Evolutionary conservation across 2,888 invertebrate species (phyloP).

Genomic region (Callyntrura sp.): DNA sequence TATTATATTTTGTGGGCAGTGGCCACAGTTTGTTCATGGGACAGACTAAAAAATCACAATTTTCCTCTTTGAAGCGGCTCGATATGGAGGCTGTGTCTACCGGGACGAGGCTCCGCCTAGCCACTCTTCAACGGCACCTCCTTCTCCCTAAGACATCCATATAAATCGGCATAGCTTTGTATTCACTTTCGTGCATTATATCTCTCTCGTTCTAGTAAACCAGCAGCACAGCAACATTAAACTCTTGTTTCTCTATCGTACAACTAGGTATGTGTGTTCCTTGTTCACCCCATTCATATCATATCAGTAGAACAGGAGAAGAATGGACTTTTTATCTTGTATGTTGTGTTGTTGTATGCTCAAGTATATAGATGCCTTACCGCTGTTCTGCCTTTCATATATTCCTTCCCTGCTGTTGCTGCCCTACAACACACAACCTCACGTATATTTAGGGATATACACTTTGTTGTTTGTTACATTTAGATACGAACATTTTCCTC

Average conservation of each 20-base stretch:
- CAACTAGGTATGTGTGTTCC: constrained; percentile 20
- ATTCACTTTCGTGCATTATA: constrained; percentile 21
- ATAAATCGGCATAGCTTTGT: constrained; percentile 6
- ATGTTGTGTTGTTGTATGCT: constrained; percentile 11
- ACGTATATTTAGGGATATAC: no score
- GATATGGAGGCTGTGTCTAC: constrained; percentile 64
- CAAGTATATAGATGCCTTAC: background rate
- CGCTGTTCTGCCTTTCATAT: background rate
- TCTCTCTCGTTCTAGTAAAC: background rate
- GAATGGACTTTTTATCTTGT: constrained; percentile 60
- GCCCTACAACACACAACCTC: background rate
- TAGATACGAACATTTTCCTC: background rate
- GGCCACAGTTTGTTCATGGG: constrained; percentile 68
- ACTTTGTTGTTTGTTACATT: background rate
- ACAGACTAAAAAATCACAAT: constrained; percentile 67
- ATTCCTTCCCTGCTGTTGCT: background rate
- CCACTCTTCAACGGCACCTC: constrained; percentile 64
- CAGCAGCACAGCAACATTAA: background rate
- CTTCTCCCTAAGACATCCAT: constrained; percentile 51
- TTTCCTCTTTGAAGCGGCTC: constrained; percentile 69
- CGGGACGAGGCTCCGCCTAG: constrained; percentile 64
- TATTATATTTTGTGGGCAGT: constrained; percentile 72
- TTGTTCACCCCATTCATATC: constrained; percentile 64
- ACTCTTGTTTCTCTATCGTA: background rate
- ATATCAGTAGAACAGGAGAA: constrained; percentile 44